These are phyloP conservation scores for Deilephila porcellus DNA, from an alignment of 2,888 invertebrate species.

Conservation along the genomic window DNA sequence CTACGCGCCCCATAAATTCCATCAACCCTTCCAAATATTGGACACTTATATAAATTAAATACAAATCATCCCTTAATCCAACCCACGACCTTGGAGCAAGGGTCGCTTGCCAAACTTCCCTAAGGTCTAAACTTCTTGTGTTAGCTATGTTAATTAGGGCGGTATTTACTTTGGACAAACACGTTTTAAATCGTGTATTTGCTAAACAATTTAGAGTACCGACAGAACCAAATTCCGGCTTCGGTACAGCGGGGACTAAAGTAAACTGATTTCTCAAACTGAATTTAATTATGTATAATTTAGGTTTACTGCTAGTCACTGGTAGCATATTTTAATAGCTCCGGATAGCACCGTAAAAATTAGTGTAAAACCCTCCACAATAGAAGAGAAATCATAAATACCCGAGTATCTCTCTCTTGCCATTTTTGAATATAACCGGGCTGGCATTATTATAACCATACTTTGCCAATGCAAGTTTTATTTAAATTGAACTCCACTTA, in stretches of 20 bases:
- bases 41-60: conserved; percentile 23
- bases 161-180: conserved; percentile 5
- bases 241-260: not conserved
- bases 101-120: conserved; percentile 10
- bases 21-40: conserved; percentile 5
- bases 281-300: too few species aligned
- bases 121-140: conserved; percentile 19
- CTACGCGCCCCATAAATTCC: conserved; percentile 5
- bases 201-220: not conserved
- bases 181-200: conserved; percentile 3
- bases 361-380: too few species aligned
- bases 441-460: too few species aligned
- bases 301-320: too few species aligned
- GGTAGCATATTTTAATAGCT: too few species aligned
- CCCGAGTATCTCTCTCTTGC: too few species aligned
- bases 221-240: too few species aligned
- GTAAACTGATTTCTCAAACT: not conserved
- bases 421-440: too few species aligned
- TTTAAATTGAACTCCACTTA: too few species aligned
- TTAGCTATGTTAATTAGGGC: conserved; percentile 18
- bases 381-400: too few species aligned
- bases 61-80: conserved; percentile 23
- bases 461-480: too few species aligned
- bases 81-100: conserved; percentile 6
- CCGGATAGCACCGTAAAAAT: too few species aligned